Conservation (phyloP, 2,113 vertebrate species). For the Micronycteris hirsuta region DNA sequence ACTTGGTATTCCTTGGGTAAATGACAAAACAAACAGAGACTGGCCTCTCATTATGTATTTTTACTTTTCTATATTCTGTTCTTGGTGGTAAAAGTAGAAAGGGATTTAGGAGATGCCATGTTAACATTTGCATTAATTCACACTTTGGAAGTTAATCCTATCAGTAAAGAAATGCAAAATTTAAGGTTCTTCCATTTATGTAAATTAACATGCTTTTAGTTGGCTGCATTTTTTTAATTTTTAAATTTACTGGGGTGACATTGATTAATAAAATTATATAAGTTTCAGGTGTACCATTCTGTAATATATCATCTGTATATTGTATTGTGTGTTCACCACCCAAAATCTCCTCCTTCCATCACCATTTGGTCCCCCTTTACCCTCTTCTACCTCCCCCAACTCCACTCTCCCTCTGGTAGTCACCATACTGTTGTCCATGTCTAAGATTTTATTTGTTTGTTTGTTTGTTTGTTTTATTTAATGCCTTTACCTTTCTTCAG, state of each 20-base stretch:
- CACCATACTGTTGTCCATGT: neutral
- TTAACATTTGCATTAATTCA: conserved; percentile 76
- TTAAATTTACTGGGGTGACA: neutral
- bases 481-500: neutral
- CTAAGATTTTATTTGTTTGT: neutral
- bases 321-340: neutral
- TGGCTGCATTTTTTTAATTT: conserved; percentile 57
- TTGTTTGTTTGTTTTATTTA: neutral
- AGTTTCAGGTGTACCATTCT: neutral
- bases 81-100: conserved; percentile 71
- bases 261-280: neutral
- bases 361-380: too few species aligned
- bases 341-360: neutral
- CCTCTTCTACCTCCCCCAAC: neutral
- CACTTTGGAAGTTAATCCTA: conserved; percentile 73
- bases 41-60: conserved; percentile 66
- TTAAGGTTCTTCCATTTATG: conserved; percentile 67
- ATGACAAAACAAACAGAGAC: conserved; percentile 55
- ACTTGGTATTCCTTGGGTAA: conserved; percentile 50
- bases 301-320: neutral
- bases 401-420: neutral
- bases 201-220: conserved; percentile 62
- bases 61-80: conserved; percentile 74
- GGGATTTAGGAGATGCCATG: conserved; percentile 72
- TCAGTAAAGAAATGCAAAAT: conserved; percentile 69